Evolutionary conservation across 2,888 invertebrate species (phyloP).

Genomic region (Teinopalpus imperialis): DNA sequence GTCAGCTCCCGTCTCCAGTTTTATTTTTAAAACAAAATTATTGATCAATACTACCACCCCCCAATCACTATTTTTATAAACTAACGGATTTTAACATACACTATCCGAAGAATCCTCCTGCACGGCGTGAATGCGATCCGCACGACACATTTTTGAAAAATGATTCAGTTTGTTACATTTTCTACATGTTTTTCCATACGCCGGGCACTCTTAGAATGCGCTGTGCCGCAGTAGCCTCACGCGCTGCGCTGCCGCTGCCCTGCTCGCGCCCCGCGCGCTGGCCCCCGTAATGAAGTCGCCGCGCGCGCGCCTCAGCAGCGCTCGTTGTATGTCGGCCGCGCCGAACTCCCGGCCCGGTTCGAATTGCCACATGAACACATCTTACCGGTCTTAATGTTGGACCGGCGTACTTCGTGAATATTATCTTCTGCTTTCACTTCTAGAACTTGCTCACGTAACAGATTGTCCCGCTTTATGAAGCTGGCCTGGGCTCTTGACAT

Average conservation of each 20-base stretch:
- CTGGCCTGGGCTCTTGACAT: background rate
- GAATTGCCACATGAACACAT: too few relatives aligned
- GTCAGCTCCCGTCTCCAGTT: constrained; percentile 1
- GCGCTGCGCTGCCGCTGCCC: background rate
- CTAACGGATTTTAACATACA: background rate
- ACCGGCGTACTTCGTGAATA: background rate
- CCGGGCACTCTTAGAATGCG: constrained; percentile 3
- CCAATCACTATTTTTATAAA: constrained; percentile 2
- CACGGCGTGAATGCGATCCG: background rate
- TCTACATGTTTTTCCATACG: background rate
- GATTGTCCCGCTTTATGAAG: background rate
- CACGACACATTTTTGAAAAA: too few relatives aligned
- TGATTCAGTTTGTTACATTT: constrained; percentile 2
- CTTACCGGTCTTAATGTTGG: too few relatives aligned
- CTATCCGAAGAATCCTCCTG: background rate
- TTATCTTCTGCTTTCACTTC: background rate
- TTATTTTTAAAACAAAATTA: too few relatives aligned
- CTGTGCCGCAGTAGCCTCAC: background rate
- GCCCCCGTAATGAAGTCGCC: background rate
- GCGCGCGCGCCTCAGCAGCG: background rate
- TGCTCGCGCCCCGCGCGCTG: too few relatives aligned
- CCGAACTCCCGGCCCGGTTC: background rate
- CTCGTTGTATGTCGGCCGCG: background rate
- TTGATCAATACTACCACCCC: background rate
- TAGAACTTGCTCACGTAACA: too few relatives aligned